Base-by-base conservation (phyloP, 2,888 invertebrate species). In the Ctenicera cuprea region DNA sequence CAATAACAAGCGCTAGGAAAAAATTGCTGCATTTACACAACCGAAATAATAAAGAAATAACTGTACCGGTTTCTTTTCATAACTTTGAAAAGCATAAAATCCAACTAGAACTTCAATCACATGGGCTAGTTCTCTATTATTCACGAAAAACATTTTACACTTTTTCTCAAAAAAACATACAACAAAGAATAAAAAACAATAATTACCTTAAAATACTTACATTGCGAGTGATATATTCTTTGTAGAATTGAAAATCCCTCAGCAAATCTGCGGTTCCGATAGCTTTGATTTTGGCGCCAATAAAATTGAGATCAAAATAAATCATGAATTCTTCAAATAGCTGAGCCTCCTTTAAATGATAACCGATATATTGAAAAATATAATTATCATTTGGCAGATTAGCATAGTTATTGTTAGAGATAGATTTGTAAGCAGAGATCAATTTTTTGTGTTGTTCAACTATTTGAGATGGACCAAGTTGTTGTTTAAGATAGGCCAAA, bases 351-450 rank as follows among this genome's bases (percentile, higher is more conserved):
- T 89, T 87, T 71, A 94, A 87, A 85, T 94, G 94, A 81, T 94
- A 91, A 0, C 93, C 94, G 62, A 94, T 89, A 81, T 92, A 93
- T 38, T 90, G 92, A 11, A 91, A 91, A 79, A 93, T 93, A 81
- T 94, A 94, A 59, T 93, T 92, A 82, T 94, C 94, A 75, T 92
- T 89, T 0, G 91, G 90, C 16, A 94, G 88, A 71, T 91, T 89
- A 0, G 90, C 88, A 26, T 89, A 89, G 78, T 90, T 88, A 7
- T 86, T 84, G 0, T 86, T 82, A 54, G 89, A 90, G 16, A 85
- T 85, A 74, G 87, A 87, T 12, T 87, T 82, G 81, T 93, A 94
- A 65, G 89, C 90, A 14, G 88, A 87, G 3, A 94, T 85, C 33
- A 94, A 88, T 22, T 88, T 88, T 61, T 85, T 84, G 77, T 94